Conservation (phyloP, 2,113 vertebrate genomes). For the Microtus richardsoni region DNA sequence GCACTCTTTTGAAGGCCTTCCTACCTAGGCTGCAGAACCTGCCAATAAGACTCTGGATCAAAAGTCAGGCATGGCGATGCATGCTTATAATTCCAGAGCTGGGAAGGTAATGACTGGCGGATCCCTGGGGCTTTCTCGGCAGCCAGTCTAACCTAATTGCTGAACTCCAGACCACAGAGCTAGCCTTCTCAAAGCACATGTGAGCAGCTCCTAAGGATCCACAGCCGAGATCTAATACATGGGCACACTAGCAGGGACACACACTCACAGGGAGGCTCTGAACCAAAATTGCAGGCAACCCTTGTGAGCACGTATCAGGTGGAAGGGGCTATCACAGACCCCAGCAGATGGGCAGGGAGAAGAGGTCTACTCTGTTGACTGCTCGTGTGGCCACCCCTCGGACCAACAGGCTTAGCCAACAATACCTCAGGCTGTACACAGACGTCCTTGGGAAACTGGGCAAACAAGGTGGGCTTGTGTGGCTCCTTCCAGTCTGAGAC, state of each 20-base stretch:
- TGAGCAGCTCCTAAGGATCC: too few relatives aligned
- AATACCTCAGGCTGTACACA: not conserved
- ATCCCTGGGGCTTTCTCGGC: not conserved
- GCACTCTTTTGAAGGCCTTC: not conserved
- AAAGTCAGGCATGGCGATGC: not conserved
- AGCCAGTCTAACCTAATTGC: not conserved
- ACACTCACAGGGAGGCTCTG: not conserved
- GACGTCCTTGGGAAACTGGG: not conserved
- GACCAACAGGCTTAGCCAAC: not conserved
- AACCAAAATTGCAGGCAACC: not conserved
- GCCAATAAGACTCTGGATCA: not conserved
- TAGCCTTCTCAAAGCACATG: not conserved
- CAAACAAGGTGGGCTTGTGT: not conserved
- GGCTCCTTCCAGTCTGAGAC: not conserved
- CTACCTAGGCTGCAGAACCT: not conserved
- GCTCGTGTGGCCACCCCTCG: not conserved
- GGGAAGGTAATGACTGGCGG: too few relatives aligned
- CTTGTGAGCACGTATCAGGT: not conserved
- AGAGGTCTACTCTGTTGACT: not conserved
- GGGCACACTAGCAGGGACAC: not conserved
- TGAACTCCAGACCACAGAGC: not conserved
- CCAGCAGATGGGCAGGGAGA: not conserved
- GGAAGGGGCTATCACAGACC: not conserved
- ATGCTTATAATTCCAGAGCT: not conserved
- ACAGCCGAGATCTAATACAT: not conserved